These are phyloP conservation scores for Neodiprion virginianus DNA, from an alignment of 1,140 invertebrate species.

Conservation along the genomic window DNA sequence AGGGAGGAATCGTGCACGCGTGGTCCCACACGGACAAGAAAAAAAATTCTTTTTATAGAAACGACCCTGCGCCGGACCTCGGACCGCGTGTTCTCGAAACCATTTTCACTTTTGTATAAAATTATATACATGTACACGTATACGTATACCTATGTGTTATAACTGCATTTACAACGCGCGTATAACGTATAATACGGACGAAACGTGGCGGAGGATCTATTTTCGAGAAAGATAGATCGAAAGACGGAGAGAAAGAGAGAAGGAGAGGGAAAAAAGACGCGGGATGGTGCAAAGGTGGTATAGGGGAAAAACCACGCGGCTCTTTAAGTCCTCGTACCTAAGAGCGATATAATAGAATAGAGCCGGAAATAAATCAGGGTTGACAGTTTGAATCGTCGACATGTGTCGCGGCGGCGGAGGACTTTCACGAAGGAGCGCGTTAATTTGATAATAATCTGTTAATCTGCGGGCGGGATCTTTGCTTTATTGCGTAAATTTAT, in stretches of 20 bases:
- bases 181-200: no score
- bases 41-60: neutral
- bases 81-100: neutral
- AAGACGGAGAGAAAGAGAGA: neutral
- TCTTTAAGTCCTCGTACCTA: no score
- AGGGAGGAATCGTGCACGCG: no score
- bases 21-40: neutral
- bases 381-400: neutral
- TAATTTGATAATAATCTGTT: slow-evolving; percentile 1
- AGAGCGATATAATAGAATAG: no score
- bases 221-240: no score
- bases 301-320: no score
- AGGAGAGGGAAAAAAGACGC: neutral
- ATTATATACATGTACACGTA: no score
- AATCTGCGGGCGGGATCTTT: slow-evolving; percentile 2
- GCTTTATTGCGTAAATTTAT: slow-evolving; percentile 26
- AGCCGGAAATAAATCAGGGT: neutral
- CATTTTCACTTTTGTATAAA: neutral
- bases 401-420: neutral
- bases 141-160: no score
- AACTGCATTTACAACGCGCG: no score
- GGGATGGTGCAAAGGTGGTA: no score
- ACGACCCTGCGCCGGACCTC: neutral
- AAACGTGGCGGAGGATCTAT: no score
- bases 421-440: neutral